Evolutionary conservation across 2,797 vertebrate genomes (phyloP), one percentile per base, ranked within the genome.

Genomic region (Catostomus latipinnis): DNA sequence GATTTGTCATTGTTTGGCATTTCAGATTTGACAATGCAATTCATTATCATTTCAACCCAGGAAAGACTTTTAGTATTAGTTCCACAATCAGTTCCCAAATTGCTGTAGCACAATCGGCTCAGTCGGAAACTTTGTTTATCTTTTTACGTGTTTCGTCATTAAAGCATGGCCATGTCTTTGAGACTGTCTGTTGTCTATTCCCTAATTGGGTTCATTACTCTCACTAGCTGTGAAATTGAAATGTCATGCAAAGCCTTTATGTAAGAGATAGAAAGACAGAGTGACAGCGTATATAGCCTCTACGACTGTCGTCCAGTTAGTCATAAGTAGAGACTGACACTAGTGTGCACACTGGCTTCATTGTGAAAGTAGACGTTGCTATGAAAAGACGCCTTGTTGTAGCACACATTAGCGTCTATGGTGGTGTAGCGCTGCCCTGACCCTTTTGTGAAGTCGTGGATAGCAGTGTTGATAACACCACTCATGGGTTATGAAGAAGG

Each of bases 241-340:
- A n/a, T 34, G 46, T 45, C 34, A 8, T 67, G 72, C 5, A 6
- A 6, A 12, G 70, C 45, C 43, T 68, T 68, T 50, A n/a, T 50
- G 13, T 72, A 11, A 45, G 11, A 14, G 52, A 7, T 48, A 9
- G 8, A 61, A 11, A 9, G 43, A 74, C n/a, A 11, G 58, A 34
- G 18, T 50, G 57, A 49, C 14, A 60, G 54, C 68, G 0, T 72
- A 43, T 46, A n/a, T 57, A 70, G 54, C 49, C 34, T 65, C 13
- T 81, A 8, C 71, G 56, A 10, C 45, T 58, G 14, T 76, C 11
- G 43, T 66, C 9, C 71, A 50, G 12, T 78, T 53, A 50, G 67
- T 49, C 61, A 58, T 74, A 58, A 56, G 54, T 60, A 43, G 79
- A 66, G 78, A 71, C 84, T 85, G 84, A 82, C 74, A 83, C 82